Evolutionary conservation across 2,888 invertebrate genomes (phyloP).

Genomic region (Ligdia adustata): DNA sequence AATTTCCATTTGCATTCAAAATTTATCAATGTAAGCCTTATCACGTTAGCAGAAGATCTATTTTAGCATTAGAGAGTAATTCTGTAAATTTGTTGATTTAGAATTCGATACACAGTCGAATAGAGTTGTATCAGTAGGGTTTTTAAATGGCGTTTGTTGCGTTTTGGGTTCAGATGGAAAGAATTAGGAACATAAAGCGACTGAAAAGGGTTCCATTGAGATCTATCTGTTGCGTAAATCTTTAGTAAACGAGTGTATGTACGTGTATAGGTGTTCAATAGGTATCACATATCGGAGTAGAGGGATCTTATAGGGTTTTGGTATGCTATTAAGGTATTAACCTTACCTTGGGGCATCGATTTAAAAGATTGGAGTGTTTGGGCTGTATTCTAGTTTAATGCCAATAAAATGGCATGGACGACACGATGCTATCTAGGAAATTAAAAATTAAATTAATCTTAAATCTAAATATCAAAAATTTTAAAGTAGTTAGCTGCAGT

Average conservation of each 20-base stretch:
- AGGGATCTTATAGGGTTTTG: constrained; percentile 19
- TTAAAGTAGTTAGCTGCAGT: too few relatives aligned
- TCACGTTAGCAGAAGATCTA: not conserved
- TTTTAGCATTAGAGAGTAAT: constrained; percentile 1
- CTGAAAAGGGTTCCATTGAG: constrained; percentile 61
- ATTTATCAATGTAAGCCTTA: constrained; percentile 6
- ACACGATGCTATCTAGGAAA: too few relatives aligned
- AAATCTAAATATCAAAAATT: too few relatives aligned
- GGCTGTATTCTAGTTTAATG: too few relatives aligned
- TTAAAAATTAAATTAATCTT: too few relatives aligned
- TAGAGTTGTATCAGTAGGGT: constrained; percentile 16
- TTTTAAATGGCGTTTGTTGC: constrained; percentile 46
- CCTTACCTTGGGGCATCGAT: constrained; percentile 1
- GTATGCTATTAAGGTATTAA: constrained; percentile 21
- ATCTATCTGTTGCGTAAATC: constrained; percentile 44
- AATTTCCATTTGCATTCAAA: constrained; percentile 17
- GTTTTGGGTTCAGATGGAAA: constrained; percentile 44
- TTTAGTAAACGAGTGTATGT: constrained; percentile 46
- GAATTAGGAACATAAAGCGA: constrained; percentile 60
- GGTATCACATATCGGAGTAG: constrained; percentile 30
- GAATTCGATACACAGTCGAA: constrained; percentile 17
- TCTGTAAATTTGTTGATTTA: constrained; percentile 15
- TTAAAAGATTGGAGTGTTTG: not conserved
- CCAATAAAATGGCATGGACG: too few relatives aligned
- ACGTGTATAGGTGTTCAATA: constrained; percentile 44